Conservation (phyloP, 1,140 invertebrate species). For the Paralvinella palmiformis region DNA sequence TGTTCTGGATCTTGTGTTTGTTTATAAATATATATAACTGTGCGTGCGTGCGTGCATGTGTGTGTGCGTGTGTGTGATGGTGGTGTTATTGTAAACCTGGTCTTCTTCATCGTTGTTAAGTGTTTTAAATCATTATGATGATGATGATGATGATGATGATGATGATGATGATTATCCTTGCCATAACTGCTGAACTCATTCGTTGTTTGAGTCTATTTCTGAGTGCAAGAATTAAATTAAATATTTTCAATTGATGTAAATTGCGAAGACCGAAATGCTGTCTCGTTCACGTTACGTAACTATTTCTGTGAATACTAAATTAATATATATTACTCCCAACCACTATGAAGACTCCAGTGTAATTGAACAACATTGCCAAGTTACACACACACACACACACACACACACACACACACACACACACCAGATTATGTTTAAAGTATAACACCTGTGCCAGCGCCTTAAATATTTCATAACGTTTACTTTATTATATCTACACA, state of each 20-base stretch:
- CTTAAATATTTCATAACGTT: too few species aligned
- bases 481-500: too few species aligned
- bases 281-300: neutral
- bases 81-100: neutral
- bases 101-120: neutral
- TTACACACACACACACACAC: too few species aligned
- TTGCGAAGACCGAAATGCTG: neutral
- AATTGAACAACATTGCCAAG: too few species aligned
- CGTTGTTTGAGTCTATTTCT: neutral
- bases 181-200: too few species aligned
- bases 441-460: too few species aligned
- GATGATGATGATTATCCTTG: neutral
- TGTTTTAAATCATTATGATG: neutral
- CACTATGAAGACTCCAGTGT: too few species aligned
- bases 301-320: too few species aligned
- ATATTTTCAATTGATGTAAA: neutral
- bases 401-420: too few species aligned
- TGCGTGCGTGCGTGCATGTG: neutral
- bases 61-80: neutral
- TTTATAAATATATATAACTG: neutral
- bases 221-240: neutral
- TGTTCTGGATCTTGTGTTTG: neutral
- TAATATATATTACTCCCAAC: too few species aligned
- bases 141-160: neutral
- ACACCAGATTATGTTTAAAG: too few species aligned